phyloP scores from a whole-genome alignment of 2,888 invertebrate genomes.

The Arrhopalites spinosus region DNA sequence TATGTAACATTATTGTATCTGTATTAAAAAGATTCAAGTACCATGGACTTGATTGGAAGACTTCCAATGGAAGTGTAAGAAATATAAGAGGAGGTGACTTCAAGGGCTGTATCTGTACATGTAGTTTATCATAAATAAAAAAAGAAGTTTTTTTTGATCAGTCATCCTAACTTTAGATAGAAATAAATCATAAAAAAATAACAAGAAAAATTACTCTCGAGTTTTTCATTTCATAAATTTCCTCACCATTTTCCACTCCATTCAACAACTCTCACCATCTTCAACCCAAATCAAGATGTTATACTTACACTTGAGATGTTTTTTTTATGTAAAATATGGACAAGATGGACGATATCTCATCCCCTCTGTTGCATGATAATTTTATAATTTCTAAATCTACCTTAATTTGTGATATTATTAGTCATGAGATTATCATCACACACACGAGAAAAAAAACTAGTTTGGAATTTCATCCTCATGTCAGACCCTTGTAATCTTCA shows the following conservation, averaged over 20 bases:
- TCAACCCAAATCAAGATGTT: constrained; percentile 13
- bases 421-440: background rate
- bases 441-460: background rate
- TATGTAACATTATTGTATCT: background rate
- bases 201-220: constrained; percentile 43
- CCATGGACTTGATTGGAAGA: no score
- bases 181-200: constrained; percentile 44
- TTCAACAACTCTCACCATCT: background rate
- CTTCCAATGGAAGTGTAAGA: no score
- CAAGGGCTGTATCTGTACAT: no score
- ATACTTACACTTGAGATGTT: background rate
- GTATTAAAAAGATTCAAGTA: background rate
- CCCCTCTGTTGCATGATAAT: background rate
- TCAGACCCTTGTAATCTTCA: background rate
- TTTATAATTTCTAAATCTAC: background rate
- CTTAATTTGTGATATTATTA: background rate
- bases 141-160: constrained; percentile 42
- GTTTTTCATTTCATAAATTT: constrained; percentile 45
- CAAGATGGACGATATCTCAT: background rate
- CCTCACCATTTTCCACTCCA: constrained; percentile 17
- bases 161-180: constrained; percentile 32
- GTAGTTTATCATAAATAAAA: constrained; percentile 38
- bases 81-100: no score
- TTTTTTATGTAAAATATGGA: background rate
- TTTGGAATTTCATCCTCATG: background rate